Evolutionary conservation across 2,797 vertebrate genomes (phyloP).

Genomic region (Semotilus atromaculatus): DNA sequence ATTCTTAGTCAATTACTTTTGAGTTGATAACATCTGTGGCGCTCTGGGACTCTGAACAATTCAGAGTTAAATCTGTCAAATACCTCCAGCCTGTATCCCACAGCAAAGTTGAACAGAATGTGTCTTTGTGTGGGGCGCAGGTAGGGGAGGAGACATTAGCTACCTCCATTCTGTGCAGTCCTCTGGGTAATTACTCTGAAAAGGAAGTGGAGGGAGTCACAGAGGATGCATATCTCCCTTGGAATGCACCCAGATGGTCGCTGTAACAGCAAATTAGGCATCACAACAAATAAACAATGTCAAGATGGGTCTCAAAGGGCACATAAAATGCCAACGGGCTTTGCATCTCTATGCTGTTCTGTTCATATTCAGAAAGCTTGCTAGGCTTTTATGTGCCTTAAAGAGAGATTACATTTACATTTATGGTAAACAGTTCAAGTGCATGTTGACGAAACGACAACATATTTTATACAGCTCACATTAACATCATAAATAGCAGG

Average conservation of each 20-base stretch:
- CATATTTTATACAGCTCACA: neutral
- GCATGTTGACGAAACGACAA: neutral
- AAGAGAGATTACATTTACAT: neutral
- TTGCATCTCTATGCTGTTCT: slow-evolving; percentile 19
- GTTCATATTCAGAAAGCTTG: slow-evolving; percentile 10
- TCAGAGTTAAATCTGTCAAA: slow-evolving; percentile 46
- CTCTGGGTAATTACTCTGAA: slow-evolving; percentile 57
- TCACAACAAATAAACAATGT: slow-evolving; percentile 53
- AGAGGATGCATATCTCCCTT: slow-evolving; percentile 52
- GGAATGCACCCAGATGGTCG: slow-evolving; percentile 54
- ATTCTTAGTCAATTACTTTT: slow-evolving; percentile 11
- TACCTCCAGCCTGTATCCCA: slow-evolving; percentile 27
- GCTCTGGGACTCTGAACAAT: slow-evolving; percentile 39
- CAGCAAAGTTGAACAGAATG: slow-evolving; percentile 36
- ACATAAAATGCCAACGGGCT: slow-evolving; percentile 19
- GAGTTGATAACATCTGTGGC: slow-evolving; percentile 42
- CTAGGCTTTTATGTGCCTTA: neutral
- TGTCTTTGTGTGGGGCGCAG: slow-evolving; percentile 54
- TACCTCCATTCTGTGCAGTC: slow-evolving; percentile 33
- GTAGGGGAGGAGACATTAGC: slow-evolving; percentile 49
- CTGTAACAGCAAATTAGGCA: slow-evolving; percentile 55
- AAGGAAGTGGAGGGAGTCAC: slow-evolving; percentile 54
- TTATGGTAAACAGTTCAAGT: neutral
- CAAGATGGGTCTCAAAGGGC: slow-evolving; percentile 41
- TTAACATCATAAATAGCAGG: neutral